A percentile compares a stretch with the other conserved stretches of the same genome.
phyloP scores from a whole-genome alignment of 2,888 invertebrate genomes.

The Sepiola atlantica region DNA sequence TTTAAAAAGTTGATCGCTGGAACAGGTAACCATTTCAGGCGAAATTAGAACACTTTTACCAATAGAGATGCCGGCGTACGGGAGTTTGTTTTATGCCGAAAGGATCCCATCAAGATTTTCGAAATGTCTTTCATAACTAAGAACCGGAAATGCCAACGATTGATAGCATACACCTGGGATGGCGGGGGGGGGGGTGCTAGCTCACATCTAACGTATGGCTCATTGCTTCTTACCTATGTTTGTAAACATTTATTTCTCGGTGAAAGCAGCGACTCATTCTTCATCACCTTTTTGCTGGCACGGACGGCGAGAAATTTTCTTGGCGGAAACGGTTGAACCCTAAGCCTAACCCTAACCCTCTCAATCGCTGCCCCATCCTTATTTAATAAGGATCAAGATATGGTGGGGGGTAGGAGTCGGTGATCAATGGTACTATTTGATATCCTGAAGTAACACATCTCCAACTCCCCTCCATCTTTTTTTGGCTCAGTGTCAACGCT shows the following conservation, averaged over 20 bases:
- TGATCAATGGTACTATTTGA: too few relatives aligned
- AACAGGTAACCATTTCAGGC: background rate
- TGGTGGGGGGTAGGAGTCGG: too few relatives aligned
- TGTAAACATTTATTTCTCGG: background rate
- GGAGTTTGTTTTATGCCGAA: background rate
- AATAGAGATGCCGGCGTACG: background rate
- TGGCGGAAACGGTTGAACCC: background rate
- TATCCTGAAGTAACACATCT: too few relatives aligned
- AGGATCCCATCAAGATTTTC: background rate
- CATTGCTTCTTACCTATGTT: background rate
- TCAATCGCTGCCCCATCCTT: background rate
- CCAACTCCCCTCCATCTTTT: too few relatives aligned
- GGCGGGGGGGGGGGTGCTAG: background rate
- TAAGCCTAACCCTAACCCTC: too few relatives aligned
- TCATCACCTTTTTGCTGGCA: background rate
- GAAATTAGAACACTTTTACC: background rate
- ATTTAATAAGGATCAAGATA: background rate
- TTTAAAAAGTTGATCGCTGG: background rate
- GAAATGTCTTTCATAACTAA: background rate
- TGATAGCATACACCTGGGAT: background rate
- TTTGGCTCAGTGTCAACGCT: too few relatives aligned
- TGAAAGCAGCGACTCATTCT: background rate
- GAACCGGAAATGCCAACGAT: background rate
- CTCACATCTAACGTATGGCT: background rate
- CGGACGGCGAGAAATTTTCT: background rate